Evolutionary conservation across 2,797 vertebrate genomes (phyloP), one percentile per base, ranked within the genome.

Genomic region (Hemitrygon akajei): DNA sequence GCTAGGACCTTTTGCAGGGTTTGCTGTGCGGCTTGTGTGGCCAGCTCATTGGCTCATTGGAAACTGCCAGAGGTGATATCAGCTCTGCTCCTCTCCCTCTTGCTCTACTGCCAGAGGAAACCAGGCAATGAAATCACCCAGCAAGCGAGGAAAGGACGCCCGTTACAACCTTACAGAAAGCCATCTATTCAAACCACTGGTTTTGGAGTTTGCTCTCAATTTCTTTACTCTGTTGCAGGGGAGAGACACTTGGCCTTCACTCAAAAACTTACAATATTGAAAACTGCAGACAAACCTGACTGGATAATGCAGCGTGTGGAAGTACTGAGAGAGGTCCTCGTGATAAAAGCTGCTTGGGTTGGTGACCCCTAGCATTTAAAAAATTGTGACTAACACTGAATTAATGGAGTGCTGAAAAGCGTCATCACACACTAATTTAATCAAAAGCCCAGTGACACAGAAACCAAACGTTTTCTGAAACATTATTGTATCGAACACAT

Each of bases 311-410:
- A 37, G 86, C 9, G 89, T 69, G 66, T 66, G 22, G 60, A 34
- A 20, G 34, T 69, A 69, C 86, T 66, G 86, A 66, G n/a, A 60
- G 60, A 37, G 86, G 63, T 66, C 86, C 86, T 69, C 18, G 7
- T n/a, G 58, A 58, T 69, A 69, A 89, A 89, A 89, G 86, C 63
- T 89, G 86, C 34, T 69, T 89, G n/a, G 63, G 84, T n/a, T 89
- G 60, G 30, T 69, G n/a, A 34, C n/a, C 63, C 5, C 66, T 66
- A 11, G 37, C 63, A 69, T n/a, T 69, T 63, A 89, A 89, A 89
- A 81, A 89, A 89, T 69, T 34, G 63, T 34, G n/a, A 22, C 63
- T 69, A 37, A 20, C 86, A 37, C 63, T 89, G 86, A 89, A 69
- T 89, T 69, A 37, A 40, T 30, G 20, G 34, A 37, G 60, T 34